Evolutionary conservation across 2,888 invertebrate species (phyloP).

Genomic region (Ectropis crepuscularia): DNA sequence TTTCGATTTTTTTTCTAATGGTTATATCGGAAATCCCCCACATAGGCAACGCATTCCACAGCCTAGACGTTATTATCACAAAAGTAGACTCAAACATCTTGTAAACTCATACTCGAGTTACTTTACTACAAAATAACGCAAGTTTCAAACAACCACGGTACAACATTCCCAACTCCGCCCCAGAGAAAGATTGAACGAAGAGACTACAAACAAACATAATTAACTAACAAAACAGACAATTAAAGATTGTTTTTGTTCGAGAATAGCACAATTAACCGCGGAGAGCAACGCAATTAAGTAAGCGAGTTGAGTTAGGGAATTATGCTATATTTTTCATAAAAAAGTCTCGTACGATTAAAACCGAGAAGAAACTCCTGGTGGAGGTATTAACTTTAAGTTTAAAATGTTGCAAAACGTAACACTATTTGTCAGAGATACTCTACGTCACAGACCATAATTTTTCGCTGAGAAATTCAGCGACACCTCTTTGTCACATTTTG

Average conservation of each 20-base stretch:
- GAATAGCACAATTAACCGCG: constrained; percentile 16
- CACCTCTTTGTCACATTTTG: constrained; percentile 77
- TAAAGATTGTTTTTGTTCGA: constrained; percentile 25
- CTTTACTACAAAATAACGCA: constrained; percentile 15
- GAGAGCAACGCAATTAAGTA: constrained; percentile 14
- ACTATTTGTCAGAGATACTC: constrained; percentile 76
- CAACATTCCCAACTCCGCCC: constrained; percentile 9
- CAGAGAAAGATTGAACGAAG: constrained; percentile 24
- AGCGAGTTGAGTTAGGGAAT: constrained; percentile 13
- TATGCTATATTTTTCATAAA: constrained; percentile 19
- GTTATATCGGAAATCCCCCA: no score
- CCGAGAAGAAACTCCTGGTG: constrained; percentile 44
- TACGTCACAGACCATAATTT: constrained; percentile 77
- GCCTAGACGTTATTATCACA: no score
- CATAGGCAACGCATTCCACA: no score
- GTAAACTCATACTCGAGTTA: no score
- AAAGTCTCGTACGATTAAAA: constrained; percentile 13
- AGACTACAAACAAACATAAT: constrained; percentile 31
- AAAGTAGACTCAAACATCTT: no score
- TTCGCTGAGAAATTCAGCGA: constrained; percentile 75
- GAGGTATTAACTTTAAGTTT: constrained; percentile 67
- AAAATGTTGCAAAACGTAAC: constrained; percentile 71
- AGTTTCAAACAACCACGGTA: constrained; percentile 15
- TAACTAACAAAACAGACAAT: constrained; percentile 29
- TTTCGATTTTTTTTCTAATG: no score